Base-by-base conservation (phyloP, 92 coral and sea anemone species). In the Blastomussa wellsi region DNA sequence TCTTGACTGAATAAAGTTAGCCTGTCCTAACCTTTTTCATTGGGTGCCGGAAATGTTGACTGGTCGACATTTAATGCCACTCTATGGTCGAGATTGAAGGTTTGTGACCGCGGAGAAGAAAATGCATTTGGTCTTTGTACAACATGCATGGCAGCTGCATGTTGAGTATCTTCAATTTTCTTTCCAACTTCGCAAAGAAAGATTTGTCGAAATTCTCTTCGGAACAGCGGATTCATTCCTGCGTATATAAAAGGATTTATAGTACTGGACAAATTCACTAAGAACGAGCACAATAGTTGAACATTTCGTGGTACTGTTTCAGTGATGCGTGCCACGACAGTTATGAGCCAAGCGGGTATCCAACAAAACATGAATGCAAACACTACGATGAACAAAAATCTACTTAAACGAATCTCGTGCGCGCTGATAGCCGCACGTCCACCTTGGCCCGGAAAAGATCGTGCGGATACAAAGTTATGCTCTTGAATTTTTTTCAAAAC, bases 321-420 rank as follows among this genome's bases (percentile, higher is more conserved):
- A 14, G 9, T 52, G 51, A 76, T 2, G 48, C 52, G 68, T 7
- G 49, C 10, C 47, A 55, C 5, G 51, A 60, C n/a, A 22, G 71
- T 49, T 7, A 51, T 48, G 65, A 26, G 11, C 64, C 49, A 52
- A 10, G 68, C 4, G 38, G 82, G 82, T 7, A 78, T 7, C 82
- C 82, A 78, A 6, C 82, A 78, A 32, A 78, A 55, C 71, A 59
- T 60, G 35, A 78, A 78, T 9, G 36, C 82, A 19, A 78, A 78
- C 2, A 60, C 82, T 0, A 78, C 71, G 28, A 53, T 71, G 19
- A 78, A 78, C 29, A 78, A 35, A 0, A 71, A 78, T 65, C 35
- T 55, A 36, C 69, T 78, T 17, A 78, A 10, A 51, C 71, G 82
- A 24, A 78, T 78, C 31, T 78, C 82, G 48, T 35, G 69, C 20